Conservation (phyloP, 1,140 invertebrate species). For the Diorhabda carinulata region DNA sequence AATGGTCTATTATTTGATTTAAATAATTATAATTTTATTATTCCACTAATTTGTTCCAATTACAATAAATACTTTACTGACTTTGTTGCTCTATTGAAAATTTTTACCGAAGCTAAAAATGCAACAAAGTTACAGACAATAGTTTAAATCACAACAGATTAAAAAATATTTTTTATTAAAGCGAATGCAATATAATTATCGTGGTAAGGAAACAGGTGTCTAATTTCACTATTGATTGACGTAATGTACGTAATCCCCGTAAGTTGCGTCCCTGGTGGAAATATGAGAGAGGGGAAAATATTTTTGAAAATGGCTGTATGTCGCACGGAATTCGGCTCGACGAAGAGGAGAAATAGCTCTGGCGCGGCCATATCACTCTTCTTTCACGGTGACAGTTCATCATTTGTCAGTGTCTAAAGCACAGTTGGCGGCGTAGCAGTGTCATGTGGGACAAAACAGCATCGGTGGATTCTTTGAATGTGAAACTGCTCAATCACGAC, state of each 20-base stretch:
- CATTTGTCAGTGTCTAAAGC: constrained; percentile 49
- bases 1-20: too few species aligned
- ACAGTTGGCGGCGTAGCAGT: constrained; percentile 46
- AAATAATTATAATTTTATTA: too few species aligned
- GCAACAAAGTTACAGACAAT: too few species aligned
- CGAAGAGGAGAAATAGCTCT: constrained; percentile 41
- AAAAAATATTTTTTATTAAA: too few species aligned
- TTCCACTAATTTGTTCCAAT: too few species aligned
- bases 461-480: constrained; percentile 42
- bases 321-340: constrained; percentile 38
- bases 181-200: too few species aligned
- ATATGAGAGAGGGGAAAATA: constrained; percentile 43
- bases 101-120: too few species aligned
- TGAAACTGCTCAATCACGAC: constrained; percentile 25
- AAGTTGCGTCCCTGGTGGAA: constrained; percentile 23
- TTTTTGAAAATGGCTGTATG: constrained; percentile 47
- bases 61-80: too few species aligned
- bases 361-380: constrained; percentile 49
- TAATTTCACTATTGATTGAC: background rate
- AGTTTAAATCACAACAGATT: too few species aligned
- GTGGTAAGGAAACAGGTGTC: background rate
- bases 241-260: background rate
- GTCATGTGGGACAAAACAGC: constrained; percentile 50
- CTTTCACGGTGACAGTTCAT: constrained; percentile 49
- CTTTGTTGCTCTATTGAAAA: too few species aligned